Percentiles rank a stretch among this genome's conserved stretches.
These are phyloP conservation scores for Haliclystus octoradiatus DNA, from an alignment of 30 jellyfish, hydroid and myxozoan genomes.

Conservation along the genomic window DNA sequence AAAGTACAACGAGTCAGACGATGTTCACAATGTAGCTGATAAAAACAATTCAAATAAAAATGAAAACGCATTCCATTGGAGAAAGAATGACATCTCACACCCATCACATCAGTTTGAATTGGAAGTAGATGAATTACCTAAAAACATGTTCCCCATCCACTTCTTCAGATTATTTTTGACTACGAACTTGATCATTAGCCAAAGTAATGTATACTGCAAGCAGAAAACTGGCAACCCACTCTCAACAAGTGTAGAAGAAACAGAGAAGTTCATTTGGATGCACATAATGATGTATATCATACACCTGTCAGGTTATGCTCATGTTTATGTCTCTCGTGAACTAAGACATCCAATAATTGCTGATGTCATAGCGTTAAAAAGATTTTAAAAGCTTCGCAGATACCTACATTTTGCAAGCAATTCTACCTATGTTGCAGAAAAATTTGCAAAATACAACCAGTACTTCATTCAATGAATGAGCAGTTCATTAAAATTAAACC, in stretches of 20 bases:
- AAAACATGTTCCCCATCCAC: no score
- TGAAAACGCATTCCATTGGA: constrained; percentile 6
- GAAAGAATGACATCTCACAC: constrained; percentile 8
- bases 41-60: no score
- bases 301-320: constrained; percentile 27
- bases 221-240: constrained; percentile 17
- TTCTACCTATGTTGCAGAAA: constrained; percentile 5
- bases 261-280: constrained; percentile 14
- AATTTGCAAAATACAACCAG: no score
- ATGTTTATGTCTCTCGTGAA: constrained; percentile 16
- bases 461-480: no score
- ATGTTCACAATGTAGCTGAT: constrained; percentile 11
- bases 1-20: background rate
- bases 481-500: constrained; percentile 8
- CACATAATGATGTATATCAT: constrained; percentile 41
- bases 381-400: constrained; percentile 21
- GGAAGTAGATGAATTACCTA: no score
- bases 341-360: constrained; percentile 42
- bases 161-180: no score
- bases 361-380: constrained; percentile 39
- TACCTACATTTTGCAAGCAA: constrained; percentile 35
- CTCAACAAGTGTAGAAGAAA: constrained; percentile 27
- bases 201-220: constrained; percentile 23
- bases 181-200: constrained; percentile 5
- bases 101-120: no score